Evolutionary conservation across 2,888 invertebrate genomes (phyloP).

Genomic region (Plagiodera versicolora): DNA sequence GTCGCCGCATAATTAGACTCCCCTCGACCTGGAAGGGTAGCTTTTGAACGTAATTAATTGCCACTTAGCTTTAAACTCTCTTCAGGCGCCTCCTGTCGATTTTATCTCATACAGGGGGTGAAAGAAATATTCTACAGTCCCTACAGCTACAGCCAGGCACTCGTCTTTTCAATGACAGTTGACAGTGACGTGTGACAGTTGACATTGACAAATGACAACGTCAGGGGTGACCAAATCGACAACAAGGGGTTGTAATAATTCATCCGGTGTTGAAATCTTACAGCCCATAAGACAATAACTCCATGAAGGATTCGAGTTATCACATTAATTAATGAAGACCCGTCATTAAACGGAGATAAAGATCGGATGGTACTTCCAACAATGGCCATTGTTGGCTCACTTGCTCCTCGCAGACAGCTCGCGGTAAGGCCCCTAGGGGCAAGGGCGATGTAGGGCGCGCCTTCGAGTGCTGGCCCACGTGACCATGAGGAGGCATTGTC

Average conservation of each 20-base stretch:
- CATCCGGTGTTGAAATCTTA: no score
- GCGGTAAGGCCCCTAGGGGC: slow-evolving; percentile 11
- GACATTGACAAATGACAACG: no score
- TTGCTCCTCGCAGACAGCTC: slow-evolving; percentile 13
- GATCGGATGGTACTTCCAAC: slow-evolving; percentile 17
- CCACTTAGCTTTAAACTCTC: slow-evolving; percentile 30
- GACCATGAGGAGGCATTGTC: slow-evolving; percentile 17
- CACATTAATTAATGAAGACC: slow-evolving; percentile 23
- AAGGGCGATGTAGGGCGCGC: slow-evolving; percentile 9
- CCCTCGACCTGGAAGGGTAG: slow-evolving; percentile 27
- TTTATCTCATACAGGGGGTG: slow-evolving; percentile 1
- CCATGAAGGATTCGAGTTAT: slow-evolving; percentile 2
- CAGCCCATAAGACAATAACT: no score
- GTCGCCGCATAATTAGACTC: slow-evolving; percentile 31
- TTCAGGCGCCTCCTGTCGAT: slow-evolving; percentile 24
- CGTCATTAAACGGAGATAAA: slow-evolving; percentile 21
- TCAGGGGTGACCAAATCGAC: no score
- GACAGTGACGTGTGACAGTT: no score
- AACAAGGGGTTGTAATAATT: no score
- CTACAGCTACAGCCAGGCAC: no score
- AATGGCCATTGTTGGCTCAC: slow-evolving; percentile 25
- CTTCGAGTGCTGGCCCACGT: slow-evolving; percentile 13
- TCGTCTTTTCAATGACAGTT: no score
- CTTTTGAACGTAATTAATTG: slow-evolving; percentile 31
- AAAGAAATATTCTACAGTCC: background rate